phyloP scores from a whole-genome alignment of 2,888 invertebrate species.

The Hypolimnas misippus region DNA sequence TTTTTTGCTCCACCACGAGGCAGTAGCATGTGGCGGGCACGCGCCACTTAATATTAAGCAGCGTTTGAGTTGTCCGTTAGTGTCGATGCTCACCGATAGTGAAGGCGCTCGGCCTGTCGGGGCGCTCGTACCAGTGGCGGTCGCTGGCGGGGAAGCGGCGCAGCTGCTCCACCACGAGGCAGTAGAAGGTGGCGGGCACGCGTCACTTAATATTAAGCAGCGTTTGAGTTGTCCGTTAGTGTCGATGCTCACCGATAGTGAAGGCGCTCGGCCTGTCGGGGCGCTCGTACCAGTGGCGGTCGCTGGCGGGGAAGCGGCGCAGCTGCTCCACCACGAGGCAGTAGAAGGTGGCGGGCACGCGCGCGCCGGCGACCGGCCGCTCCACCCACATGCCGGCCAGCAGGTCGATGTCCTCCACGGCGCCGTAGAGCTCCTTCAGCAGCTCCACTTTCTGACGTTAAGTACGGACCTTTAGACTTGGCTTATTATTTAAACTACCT shows the following conservation, averaged over 20 bases:
- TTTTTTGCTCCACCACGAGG: too few relatives aligned
- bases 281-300: conserved; percentile 89
- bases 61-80: background rate
- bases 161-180: too few relatives aligned
- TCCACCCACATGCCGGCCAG: conserved; percentile 95
- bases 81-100: conserved; percentile 45
- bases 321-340: conserved; percentile 94
- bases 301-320: conserved; percentile 89
- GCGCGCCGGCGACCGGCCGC: conserved; percentile 89
- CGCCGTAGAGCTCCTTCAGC: conserved; percentile 54
- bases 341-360: conserved; percentile 93
- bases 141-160: conserved; percentile 90
- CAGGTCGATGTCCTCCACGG: conserved; percentile 92
- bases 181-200: too few relatives aligned
- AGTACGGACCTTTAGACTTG: too few relatives aligned
- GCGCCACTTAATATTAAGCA: too few relatives aligned
- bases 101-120: conserved; percentile 54
- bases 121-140: conserved; percentile 88
- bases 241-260: conserved; percentile 45
- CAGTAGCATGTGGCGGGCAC: too few relatives aligned
- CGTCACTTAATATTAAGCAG: too few relatives aligned
- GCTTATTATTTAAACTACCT: too few relatives aligned
- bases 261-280: conserved; percentile 54
- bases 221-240: background rate
- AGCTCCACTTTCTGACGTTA: conserved; percentile 31